phyloP scores from a whole-genome alignment of 2,888 invertebrate species.

The Dicyrtomina minuta region DNA sequence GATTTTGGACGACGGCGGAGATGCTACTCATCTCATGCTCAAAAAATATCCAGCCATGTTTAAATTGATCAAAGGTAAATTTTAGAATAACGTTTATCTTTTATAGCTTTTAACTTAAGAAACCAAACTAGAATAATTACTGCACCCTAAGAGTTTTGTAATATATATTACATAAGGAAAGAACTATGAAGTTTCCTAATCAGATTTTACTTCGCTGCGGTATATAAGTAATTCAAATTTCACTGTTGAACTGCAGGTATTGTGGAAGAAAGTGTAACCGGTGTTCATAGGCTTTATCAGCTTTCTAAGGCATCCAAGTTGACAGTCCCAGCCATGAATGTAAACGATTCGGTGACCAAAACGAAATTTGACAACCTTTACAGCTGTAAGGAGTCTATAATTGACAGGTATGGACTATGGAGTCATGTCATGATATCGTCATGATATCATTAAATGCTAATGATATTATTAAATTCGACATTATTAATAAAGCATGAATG shows the following conservation, averaged over 20 bases:
- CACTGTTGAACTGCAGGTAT: conserved; percentile 71
- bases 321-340: conserved; percentile 96
- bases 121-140: too few species aligned
- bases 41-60: conserved; percentile 93
- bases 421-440: not conserved
- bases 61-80: conserved; percentile 81
- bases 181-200: too few species aligned
- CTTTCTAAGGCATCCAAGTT: conserved; percentile 91
- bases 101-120: not conserved
- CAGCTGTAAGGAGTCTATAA: conserved; percentile 88
- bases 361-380: conserved; percentile 97
- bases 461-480: too few species aligned
- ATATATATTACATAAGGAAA: too few species aligned
- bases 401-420: conserved; percentile 69
- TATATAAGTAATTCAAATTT: not conserved
- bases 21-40: conserved; percentile 92
- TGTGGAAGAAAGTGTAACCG: conserved; percentile 96
- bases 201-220: not conserved
- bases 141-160: too few species aligned
- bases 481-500: too few species aligned
- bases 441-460: too few species aligned
- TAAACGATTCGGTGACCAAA: conserved; percentile 97
- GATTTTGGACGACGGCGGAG: conserved; percentile 96
- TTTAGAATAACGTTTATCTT: not conserved
- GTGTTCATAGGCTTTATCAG: conserved; percentile 95